Evolutionary conservation across 2,113 vertebrate species (phyloP), one percentile per base, ranked within the genome.

Genomic region (Hypocryptadius cinnamomeus): DNA sequence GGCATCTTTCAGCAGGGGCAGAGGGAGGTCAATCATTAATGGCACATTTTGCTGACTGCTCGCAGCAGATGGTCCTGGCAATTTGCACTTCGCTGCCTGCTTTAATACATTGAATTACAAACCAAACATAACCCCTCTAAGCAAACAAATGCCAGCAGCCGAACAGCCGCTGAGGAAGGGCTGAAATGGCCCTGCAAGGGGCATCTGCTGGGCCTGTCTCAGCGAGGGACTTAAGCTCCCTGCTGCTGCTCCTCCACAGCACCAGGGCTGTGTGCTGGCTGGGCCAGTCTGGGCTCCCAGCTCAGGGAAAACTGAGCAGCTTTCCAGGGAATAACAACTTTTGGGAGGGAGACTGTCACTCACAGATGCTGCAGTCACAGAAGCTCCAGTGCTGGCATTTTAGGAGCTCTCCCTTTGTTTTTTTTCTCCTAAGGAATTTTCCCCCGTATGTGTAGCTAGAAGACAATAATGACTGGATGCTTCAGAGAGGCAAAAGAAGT

Each of bases 101-200:
- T 91, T 63, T 37, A 94, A 83, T 90, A 93, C 85, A 94, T 74
- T 95, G 96, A 96, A 70, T 93, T 90, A 27, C 90, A 85, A 85
- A 83, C 47, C 85, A 83, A 96, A 96, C 90, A 94, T 47, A 95
- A 59, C 82, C 79, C n/a, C 68, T 88, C 47, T 66, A 64, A 56
- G 54, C 64, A 95, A 92, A 94, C 89, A 94, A 82, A 92, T 50
- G 87, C n/a, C 76, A 85, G 21, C 79, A 85, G 82, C 42, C 66
- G 53, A 72, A 37, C 59, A 60, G 45, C 48, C 74, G 73, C 82
- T 48, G 59, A 50, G 33, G 71, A 40, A 61, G 3, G 77, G 82
- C 85, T 94, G 93, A 79, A 82, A 81, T 53, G 50, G 42, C 82
- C 63, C 37, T 69, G 70, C 70, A 66, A 35, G 1, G 39, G 89